These are phyloP conservation scores for Atractosteus spatula DNA, from an alignment of 2,113 vertebrate genomes.

Conservation along the genomic window DNA sequence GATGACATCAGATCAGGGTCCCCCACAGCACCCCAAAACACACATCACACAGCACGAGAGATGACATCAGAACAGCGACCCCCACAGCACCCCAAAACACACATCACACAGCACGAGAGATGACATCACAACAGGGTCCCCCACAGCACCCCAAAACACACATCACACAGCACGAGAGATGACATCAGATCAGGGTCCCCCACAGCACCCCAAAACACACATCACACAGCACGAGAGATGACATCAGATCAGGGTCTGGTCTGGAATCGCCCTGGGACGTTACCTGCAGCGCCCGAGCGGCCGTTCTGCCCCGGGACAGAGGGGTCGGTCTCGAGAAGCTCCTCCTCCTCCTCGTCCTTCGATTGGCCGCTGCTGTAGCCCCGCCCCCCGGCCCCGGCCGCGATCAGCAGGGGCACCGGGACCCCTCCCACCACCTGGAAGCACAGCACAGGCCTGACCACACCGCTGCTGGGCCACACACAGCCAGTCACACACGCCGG, in stretches of 20 bases:
- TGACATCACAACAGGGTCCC: no score
- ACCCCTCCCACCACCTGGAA: slow-evolving; percentile 79
- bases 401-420: slow-evolving; percentile 82
- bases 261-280: not conserved
- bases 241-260: not conserved
- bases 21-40: not conserved
- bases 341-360: slow-evolving; percentile 53
- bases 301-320: slow-evolving; percentile 82
- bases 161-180: not conserved
- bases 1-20: no score
- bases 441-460: not conserved
- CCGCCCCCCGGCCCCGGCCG: slow-evolving; percentile 90
- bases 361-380: slow-evolving; percentile 76
- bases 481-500: not conserved
- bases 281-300: slow-evolving; percentile 86
- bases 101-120: no score
- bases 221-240: not conserved
- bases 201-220: not conserved
- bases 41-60: not conserved
- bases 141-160: not conserved
- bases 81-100: not conserved
- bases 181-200: no score
- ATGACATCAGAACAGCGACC: not conserved
- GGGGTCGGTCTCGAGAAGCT: slow-evolving; percentile 82
- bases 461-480: slow-evolving; percentile 8